phyloP scores from a whole-genome alignment of 2,888 invertebrate species.

The Synergus gifuensis region DNA sequence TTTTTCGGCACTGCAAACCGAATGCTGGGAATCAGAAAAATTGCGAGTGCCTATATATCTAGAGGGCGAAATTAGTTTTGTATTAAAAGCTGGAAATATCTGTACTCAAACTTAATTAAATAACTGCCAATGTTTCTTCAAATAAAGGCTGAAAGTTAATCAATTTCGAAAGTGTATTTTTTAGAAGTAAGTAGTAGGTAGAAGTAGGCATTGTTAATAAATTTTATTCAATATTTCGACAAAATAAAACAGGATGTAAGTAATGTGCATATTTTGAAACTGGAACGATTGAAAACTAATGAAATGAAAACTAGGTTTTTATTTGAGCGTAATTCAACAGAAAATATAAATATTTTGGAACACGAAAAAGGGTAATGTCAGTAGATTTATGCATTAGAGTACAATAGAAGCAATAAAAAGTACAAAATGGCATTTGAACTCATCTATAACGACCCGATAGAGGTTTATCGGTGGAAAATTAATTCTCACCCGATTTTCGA shows the following conservation, averaged over 20 bases:
- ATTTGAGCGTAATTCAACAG: background rate
- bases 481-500: conserved; percentile 32
- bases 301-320: background rate
- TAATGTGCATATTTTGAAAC: background rate
- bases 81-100: conserved; percentile 28
- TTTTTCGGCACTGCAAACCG: conserved; percentile 23
- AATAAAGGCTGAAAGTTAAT: background rate
- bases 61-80: conserved; percentile 6
- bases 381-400: background rate
- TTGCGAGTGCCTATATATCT: conserved; percentile 45
- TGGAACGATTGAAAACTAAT: background rate
- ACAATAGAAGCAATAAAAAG: background rate
- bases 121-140: background rate
- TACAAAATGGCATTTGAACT: background rate
- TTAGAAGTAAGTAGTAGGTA: background rate
- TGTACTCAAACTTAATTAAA: conserved; percentile 4
- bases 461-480: conserved; percentile 20
- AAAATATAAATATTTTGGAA: background rate
- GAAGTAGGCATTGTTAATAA: background rate
- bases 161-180: background rate
- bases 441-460: conserved; percentile 18
- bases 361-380: background rate
- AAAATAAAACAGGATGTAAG: background rate
- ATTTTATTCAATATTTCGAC: background rate
- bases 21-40: conserved; percentile 51